phyloP scores from a whole-genome alignment of 1,140 invertebrate species.

The Drosophila trapezifrons region DNA sequence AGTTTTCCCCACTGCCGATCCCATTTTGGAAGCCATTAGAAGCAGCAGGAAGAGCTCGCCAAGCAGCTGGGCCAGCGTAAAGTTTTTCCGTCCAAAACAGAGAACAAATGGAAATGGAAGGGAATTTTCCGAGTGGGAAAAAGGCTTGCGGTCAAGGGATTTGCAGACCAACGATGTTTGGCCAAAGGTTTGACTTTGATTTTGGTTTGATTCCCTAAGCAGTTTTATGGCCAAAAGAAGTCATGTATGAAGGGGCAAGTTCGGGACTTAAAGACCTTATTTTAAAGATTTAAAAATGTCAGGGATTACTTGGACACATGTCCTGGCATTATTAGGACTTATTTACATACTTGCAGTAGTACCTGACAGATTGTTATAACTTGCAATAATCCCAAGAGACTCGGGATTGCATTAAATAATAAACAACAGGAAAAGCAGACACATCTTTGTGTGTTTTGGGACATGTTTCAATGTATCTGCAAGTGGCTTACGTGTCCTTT shows the following conservation, averaged over 20 bases:
- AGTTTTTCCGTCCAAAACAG: conserved; percentile 10
- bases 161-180: conserved; percentile 31
- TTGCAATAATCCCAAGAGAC: no score
- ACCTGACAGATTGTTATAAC: no score
- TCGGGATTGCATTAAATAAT: no score
- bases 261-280: conserved; percentile 7
- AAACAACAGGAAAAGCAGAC: no score
- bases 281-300: background rate
- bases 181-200: conserved; percentile 49
- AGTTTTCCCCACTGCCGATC: conserved; percentile 16
- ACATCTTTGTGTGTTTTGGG: no score
- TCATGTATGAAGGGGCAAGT: conserved; percentile 11
- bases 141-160: conserved; percentile 36
- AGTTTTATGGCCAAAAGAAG: conserved; percentile 7
- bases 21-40: conserved; percentile 20
- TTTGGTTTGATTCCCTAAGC: conserved; percentile 31
- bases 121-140: background rate
- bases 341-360: no score
- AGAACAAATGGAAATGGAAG: background rate
- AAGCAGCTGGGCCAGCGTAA: background rate
- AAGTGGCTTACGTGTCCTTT: no score
- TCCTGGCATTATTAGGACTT: no score
- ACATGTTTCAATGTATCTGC: no score
- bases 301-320: background rate
- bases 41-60: background rate